phyloP scores from a whole-genome alignment of 2,113 vertebrate genomes.

The Pseudorectes ferrugineus region DNA sequence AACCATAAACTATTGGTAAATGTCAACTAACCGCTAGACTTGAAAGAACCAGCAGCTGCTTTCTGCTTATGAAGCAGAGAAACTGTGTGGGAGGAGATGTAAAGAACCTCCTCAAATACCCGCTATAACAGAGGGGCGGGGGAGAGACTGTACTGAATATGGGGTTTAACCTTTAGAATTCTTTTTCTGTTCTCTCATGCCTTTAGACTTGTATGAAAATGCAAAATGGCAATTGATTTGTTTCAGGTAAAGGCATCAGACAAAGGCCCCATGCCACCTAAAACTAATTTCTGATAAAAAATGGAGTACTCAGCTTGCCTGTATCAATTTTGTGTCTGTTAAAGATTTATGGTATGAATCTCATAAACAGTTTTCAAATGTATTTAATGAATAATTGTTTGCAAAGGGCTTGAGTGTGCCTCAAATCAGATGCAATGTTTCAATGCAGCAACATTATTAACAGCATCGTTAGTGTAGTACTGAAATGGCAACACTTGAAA shows the following conservation, averaged over 20 bases:
- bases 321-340: neutral
- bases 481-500: constrained; percentile 33
- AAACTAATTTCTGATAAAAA: neutral
- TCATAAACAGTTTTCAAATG: neutral
- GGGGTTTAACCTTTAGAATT: constrained; percentile 20
- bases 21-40: constrained; percentile 30
- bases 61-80: constrained; percentile 28
- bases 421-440: neutral
- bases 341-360: neutral
- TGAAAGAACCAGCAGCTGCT: constrained; percentile 28
- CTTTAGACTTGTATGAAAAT: neutral
- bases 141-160: neutral
- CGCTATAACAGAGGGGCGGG: neutral
- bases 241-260: neutral
- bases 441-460: neutral
- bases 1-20: constrained; percentile 23
- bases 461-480: neutral
- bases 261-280: neutral
- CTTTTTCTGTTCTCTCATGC: neutral
- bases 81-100: constrained; percentile 15
- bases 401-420: neutral
- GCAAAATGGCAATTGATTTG: neutral
- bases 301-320: neutral
- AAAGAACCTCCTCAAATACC: constrained; percentile 12
- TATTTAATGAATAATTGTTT: neutral